Evolutionary conservation across 2,113 vertebrate genomes (phyloP).

Genomic region (Colaptes auratus): DNA sequence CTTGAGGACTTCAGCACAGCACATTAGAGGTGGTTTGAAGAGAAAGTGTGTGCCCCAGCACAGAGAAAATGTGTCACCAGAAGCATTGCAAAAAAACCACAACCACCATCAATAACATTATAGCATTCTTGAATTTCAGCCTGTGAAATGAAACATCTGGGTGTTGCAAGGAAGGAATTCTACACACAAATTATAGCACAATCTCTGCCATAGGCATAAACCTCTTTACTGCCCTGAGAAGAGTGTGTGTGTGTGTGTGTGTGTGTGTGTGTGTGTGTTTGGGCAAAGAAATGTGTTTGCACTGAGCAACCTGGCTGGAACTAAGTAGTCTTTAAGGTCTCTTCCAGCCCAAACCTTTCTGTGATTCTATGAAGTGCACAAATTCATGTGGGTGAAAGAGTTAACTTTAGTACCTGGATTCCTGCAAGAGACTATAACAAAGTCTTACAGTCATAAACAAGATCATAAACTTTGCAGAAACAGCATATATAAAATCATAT

Average conservation of each 20-base stretch:
- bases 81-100: neutral
- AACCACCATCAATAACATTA: neutral
- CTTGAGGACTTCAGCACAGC: neutral
- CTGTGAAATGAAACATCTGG: neutral
- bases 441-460: neutral
- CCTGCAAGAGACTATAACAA: neutral
- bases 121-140: neutral
- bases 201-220: neutral
- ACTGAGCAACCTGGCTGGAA: too few relatives aligned
- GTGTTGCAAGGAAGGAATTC: neutral
- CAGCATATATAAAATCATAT: neutral
- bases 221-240: neutral
- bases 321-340: too few relatives aligned
- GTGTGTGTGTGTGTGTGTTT: too few relatives aligned
- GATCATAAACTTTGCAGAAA: neutral
- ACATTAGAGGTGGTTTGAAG: neutral
- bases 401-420: neutral
- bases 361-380: neutral
- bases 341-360: too few relatives aligned
- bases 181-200: neutral
- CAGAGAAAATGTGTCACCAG: neutral
- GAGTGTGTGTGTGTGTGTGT: neutral
- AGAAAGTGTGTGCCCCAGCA: neutral
- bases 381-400: neutral
- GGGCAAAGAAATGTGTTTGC: too few relatives aligned